phyloP scores from a whole-genome alignment of 2,797 vertebrate genomes.

The Balearica regulorum region DNA sequence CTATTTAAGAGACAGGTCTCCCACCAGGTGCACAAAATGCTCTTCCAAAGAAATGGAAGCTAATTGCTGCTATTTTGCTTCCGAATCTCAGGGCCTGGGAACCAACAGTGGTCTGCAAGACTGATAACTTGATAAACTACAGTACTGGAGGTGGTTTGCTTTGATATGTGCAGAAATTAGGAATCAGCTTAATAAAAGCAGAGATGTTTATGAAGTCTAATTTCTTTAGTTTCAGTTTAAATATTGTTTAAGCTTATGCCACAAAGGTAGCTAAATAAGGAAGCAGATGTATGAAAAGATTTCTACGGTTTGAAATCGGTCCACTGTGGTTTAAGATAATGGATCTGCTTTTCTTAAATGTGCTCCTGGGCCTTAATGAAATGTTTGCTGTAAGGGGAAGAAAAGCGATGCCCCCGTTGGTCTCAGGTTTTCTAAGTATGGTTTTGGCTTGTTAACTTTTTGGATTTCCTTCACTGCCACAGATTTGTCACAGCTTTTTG shows the following conservation, averaged over 20 bases:
- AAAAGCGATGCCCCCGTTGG: neutral
- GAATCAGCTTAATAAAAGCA: neutral
- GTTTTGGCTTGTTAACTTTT: neutral
- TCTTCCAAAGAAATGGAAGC: neutral
- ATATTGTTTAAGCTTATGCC: neutral
- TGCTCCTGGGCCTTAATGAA: neutral
- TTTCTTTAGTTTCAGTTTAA: neutral
- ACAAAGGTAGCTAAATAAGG: neutral
- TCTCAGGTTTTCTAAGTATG: neutral
- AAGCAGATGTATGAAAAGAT: neutral
- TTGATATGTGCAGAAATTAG: neutral
- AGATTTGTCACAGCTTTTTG: neutral
- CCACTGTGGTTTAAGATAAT: neutral
- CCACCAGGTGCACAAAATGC: neutral
- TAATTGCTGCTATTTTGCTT: slow-evolving; percentile 10
- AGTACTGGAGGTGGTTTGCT: neutral
- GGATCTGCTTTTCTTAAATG: neutral
- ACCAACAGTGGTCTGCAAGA: neutral
- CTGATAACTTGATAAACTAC: neutral
- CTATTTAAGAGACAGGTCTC: neutral
- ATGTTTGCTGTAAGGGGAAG: neutral
- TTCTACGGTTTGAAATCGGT: neutral
- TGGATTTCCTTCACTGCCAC: neutral
- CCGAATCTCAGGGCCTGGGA: neutral
- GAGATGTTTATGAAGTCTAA: neutral